These are phyloP conservation scores for Hirtodrosophila histrioides DNA, from an alignment of 2,888 invertebrate genomes.

Conservation along the genomic window DNA sequence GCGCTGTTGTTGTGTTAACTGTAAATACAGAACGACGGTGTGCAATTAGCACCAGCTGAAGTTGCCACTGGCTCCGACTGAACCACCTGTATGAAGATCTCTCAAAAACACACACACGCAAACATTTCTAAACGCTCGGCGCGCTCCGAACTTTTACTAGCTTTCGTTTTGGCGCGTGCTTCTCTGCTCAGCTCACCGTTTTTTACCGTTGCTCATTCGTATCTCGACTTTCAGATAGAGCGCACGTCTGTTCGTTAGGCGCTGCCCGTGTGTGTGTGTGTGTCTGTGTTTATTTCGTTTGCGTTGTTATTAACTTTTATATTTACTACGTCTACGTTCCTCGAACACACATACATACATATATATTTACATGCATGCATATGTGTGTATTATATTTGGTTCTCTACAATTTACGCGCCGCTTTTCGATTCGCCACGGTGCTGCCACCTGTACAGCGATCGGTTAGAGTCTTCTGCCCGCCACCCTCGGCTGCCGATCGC, in stretches of 20 bases:
- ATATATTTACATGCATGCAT: not conserved
- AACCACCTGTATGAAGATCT: constrained; percentile 56
- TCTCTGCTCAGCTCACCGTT: constrained; percentile 44
- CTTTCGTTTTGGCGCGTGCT: constrained; percentile 67
- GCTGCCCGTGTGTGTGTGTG: constrained; percentile 40
- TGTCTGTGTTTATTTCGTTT: constrained; percentile 64
- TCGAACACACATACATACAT: constrained; percentile 1
- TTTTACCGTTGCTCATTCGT: constrained; percentile 73
- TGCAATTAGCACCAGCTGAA: constrained; percentile 64
- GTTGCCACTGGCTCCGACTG: constrained; percentile 1
- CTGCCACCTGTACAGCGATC: constrained; percentile 56
- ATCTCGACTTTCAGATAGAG: constrained; percentile 67
- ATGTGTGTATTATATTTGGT: constrained; percentile 37
- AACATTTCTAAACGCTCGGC: constrained; percentile 2
- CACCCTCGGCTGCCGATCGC: not conserved
- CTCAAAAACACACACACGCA: constrained; percentile 4
- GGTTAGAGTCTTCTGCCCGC: constrained; percentile 18
- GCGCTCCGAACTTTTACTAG: constrained; percentile 57
- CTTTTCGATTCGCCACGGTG: constrained; percentile 57
- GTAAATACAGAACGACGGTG: constrained; percentile 48
- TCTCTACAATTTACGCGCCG: constrained; percentile 49
- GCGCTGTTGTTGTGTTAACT: constrained; percentile 51
- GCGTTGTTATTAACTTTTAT: constrained; percentile 71
- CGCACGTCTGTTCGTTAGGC: constrained; percentile 61
- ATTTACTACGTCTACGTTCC: constrained; percentile 57